Conservation (phyloP, 2,797 vertebrate species). For the Buphagus erythrorhynchus region DNA sequence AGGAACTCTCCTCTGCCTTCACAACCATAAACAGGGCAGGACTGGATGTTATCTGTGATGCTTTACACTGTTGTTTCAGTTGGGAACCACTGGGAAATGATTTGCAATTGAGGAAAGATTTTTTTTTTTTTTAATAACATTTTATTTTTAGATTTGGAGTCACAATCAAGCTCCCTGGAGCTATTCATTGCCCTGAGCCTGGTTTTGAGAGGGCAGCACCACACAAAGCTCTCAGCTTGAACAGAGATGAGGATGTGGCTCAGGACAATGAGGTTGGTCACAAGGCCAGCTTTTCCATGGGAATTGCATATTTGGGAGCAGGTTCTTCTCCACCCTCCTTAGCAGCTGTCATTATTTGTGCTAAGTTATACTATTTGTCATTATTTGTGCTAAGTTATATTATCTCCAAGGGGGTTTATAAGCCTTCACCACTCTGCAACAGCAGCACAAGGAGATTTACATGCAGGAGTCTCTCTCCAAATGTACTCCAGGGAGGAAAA, state of each 20-base stretch:
- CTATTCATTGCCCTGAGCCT: not conserved
- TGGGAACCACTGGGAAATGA: not conserved
- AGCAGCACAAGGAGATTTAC: not conserved
- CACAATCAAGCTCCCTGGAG: not conserved
- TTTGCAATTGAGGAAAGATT: not conserved
- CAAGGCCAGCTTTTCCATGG: not conserved
- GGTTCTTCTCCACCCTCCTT: not conserved
- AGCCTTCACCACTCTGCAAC: not conserved
- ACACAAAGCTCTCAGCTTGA: not conserved
- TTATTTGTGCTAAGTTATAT: not conserved
- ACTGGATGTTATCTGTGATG: not conserved
- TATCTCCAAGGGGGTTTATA: fast-evolving
- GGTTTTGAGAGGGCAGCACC: not conserved
- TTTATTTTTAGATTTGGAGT: not conserved
- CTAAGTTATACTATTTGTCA: fast-evolving
- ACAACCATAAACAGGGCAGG: not conserved
- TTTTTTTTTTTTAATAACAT: not conserved
- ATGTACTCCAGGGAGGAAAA: not conserved
- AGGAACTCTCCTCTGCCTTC: not conserved
- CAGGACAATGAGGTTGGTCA: not conserved
- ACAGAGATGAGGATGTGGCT: fast-evolving
- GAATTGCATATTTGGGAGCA: not conserved
- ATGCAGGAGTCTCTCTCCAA: not conserved
- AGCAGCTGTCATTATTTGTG: not conserved
- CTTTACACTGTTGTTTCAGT: not conserved